A percentile compares a stretch with the other conserved stretches of the same genome.
phyloP scores from a whole-genome alignment of 1,140 invertebrate species.

The Drosophila leontia region DNA sequence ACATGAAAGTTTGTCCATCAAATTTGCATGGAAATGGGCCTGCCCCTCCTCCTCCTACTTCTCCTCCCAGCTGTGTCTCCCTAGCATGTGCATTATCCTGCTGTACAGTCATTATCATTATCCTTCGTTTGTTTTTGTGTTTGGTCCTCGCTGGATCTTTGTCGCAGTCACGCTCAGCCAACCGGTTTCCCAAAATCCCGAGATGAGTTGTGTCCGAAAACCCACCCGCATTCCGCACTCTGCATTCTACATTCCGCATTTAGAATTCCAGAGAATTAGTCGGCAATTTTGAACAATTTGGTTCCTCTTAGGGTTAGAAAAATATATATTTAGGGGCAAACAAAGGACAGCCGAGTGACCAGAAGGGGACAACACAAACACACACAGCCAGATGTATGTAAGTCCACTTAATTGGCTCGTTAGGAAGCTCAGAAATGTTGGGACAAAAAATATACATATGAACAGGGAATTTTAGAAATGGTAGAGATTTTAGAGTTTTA shows the following conservation, averaged over 20 bases:
- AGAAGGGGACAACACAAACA: constrained; percentile 2
- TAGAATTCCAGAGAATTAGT: constrained; percentile 60
- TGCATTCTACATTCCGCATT: constrained; percentile 8
- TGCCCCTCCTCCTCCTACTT: background rate
- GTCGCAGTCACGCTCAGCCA: constrained; percentile 58
- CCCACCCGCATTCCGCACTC: constrained; percentile 64
- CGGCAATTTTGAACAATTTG: constrained; percentile 28
- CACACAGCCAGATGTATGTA: constrained; percentile 10
- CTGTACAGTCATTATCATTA: constrained; percentile 46
- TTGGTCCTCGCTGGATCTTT: constrained; percentile 41
- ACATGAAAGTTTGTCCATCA: constrained; percentile 23
- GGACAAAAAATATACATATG: too few relatives aligned
- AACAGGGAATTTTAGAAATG: too few relatives aligned
- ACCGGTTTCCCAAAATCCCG: constrained; percentile 43
- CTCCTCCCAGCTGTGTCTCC: background rate
- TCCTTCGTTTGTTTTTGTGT: constrained; percentile 29
- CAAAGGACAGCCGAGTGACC: constrained; percentile 19
- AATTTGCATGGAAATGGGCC: constrained; percentile 27
- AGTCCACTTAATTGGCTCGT: constrained; percentile 37
- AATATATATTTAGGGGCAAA: constrained; percentile 39
- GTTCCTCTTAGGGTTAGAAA: constrained; percentile 38
- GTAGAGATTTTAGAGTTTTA: background rate
- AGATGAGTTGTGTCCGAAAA: constrained; percentile 7
- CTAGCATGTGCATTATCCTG: constrained; percentile 47
- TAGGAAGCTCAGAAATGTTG: background rate